Base-by-base conservation (phyloP, 2,888 invertebrate species). In the Portevinia maculata region DNA sequence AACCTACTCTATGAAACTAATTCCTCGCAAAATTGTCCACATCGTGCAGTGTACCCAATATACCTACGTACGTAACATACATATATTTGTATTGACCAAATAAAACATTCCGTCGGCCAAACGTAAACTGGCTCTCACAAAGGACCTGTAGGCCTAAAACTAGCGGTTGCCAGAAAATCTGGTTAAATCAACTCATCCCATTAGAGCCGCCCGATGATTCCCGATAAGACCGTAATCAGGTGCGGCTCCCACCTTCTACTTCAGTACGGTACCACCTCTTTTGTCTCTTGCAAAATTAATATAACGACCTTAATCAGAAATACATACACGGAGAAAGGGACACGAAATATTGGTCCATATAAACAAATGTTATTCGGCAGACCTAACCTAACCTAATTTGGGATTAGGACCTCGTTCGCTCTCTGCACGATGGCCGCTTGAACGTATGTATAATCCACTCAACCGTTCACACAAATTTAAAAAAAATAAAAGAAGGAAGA, bases 181-280 rank as follows among this genome's bases (percentile, higher is more conserved):
- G 55, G 32, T 57, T 19, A 11, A 19, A 15, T 17, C 15, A 17
- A 21, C 11, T 11, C 44, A 11, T 37, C 64, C 50, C 50, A 59
- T 67, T 65, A 69, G 70, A 39, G 46, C 70, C 62, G 64, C 64
- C 64, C 55, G 46, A 59, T 60, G 76, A 83, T 67, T 48, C 11
- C 71, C 65, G 76, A 83, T 83, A 83, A 71, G 83, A 78, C 70
- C 41, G 71, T 83, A 83, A 83, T 83, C 76, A 83, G 78, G 78
- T 83, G 78, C 76, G 64, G 53, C 75, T 70, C 59, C 75, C 75
- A 75, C 75, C 70, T 75, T 65, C 64, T 81, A 81, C 70, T 75
- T 60, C 67, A 57, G 59, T 55, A n/a, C 39, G 46, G 55, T 44
- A 46, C 50, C 24, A 41, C 28, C 37, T 64, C 57, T 50, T 44